Base-by-base conservation (phyloP, 2,113 vertebrate species). In the Strix uralensis region DNA sequence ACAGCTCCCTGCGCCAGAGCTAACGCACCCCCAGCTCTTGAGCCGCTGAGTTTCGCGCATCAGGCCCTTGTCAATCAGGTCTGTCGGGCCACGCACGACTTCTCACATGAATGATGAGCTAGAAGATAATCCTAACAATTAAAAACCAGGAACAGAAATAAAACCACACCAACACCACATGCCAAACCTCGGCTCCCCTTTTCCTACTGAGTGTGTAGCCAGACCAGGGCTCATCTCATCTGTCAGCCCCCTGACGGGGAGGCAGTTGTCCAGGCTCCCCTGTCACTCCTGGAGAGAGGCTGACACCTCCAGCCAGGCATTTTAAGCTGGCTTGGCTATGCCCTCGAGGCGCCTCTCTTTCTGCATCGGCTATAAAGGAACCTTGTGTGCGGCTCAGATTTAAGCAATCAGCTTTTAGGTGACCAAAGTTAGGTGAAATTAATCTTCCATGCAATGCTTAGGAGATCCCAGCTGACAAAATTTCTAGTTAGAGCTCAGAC, bases 241-340 rank as follows among this genome's bases (percentile, higher is more conserved):
- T 75, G 62, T 90, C 86, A 82, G 66, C 67, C 13, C 52, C 72
- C 7, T 0, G 21, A n/a, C 0, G 0, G 22, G 32, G 63, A 15
- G 22, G 44, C 36, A 59, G 75, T 72, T 34, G 70, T 4, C 80
- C 96, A 88, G 96, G 71, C 95, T n/a, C 3, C 14, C 29, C 81
- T 96, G 96, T 96, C 92, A 87, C 73, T 95, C 96, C 63, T n/a
- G 62, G 25, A 40, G 30, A 44, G 25, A 38, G 26, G n/a, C 22
- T 92, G 96, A 95, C 92, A 94, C 77, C 81, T 94, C 84, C 72
- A 36, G 84, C 34, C 66, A 67, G 42, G 90, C 92, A 95, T 95
- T 1, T 58, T 3, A n/a, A 86, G 72, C 91, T 25, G 77, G 30
- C 27, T 79, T 82, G 71, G 81, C 57, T 83, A 16, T 62, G 47